Conservation (phyloP, 2,888 invertebrate genomes). For the Allolobophora icterica region DNA sequence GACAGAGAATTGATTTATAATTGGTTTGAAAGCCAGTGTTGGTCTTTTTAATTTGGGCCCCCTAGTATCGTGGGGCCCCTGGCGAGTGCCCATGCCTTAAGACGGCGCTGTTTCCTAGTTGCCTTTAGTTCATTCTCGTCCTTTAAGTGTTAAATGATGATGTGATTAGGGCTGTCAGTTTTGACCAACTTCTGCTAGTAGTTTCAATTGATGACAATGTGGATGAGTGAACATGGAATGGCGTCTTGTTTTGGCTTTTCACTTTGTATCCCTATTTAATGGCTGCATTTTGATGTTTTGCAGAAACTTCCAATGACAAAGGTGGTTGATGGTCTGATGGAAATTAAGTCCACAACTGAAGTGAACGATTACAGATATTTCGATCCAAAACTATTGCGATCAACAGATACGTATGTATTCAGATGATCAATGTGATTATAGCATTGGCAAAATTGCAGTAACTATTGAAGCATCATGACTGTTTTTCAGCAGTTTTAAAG, state of each 20-base stretch:
- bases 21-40: no score
- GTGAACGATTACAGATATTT: slow-evolving; percentile 89
- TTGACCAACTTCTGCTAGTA: neutral
- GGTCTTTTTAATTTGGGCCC: no score
- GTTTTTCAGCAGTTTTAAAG: neutral
- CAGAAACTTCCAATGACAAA: slow-evolving; percentile 92
- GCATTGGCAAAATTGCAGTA: neutral
- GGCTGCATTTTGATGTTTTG: slow-evolving; percentile 27
- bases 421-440: neutral
- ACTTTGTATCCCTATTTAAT: no score
- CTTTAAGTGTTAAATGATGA: neutral
- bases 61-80: no score
- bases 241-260: no score
- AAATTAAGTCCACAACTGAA: slow-evolving; percentile 77
- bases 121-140: no score
- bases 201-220: neutral
- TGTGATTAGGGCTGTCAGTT: neutral
- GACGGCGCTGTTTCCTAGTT: no score
- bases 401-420: slow-evolving; percentile 56
- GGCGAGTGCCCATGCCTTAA: no score
- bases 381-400: slow-evolving; percentile 90
- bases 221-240: neutral
- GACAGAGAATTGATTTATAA: no score
- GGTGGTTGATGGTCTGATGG: slow-evolving; percentile 87
- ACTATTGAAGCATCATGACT: neutral